Base-by-base conservation (phyloP, 2,888 invertebrate species). In the Ctena decussata region DNA sequence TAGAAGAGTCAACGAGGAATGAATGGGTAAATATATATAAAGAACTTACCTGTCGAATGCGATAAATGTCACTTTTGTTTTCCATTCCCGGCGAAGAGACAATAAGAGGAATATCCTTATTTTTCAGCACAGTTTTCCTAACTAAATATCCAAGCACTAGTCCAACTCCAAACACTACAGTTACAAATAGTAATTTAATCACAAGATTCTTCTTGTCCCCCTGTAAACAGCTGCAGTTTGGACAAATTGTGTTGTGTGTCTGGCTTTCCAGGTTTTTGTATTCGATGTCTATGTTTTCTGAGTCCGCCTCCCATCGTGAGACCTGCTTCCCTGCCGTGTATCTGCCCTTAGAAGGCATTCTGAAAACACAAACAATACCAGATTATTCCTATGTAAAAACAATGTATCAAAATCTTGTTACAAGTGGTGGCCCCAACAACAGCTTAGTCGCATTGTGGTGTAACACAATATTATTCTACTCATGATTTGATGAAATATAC, bases 251-350 rank as follows among this genome's bases (percentile, higher is more conserved):
- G 18, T 57, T 60, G 70, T 88, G 89, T 18, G 72, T 70, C 60
- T 88, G 88, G 39, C 89, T 90, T 83, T 94, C 94, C n/a, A 94
- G 81, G 82, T 94, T 93, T 80, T 93, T 93, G 80, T 94, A 94
- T 80, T 94, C 93, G 80, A 94, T 93, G 91, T 94, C 94, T 46
- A 94, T 93, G 86, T 93, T 93, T 80, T 94, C 94, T 0, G 94
- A 93, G 84, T 94, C 94, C 1, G 94, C 92, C 72, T 94, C 94
- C 93, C 94, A 94, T 41, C 94, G 72, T 0, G 94, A 93, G 37
- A 94, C 93, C 46, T 93, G 93, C 79, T 93, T 93, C 11, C 94
- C 94, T 5, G 93, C 93, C 12, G 93, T 93, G 87, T 94, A 94
- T n/a, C 90, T 89, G 21, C 93, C 93, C 46, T 93, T 91, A 6